Evolutionary conservation across 2,797 vertebrate genomes (phyloP).

Genomic region (Rhinoraja longicauda): DNA sequence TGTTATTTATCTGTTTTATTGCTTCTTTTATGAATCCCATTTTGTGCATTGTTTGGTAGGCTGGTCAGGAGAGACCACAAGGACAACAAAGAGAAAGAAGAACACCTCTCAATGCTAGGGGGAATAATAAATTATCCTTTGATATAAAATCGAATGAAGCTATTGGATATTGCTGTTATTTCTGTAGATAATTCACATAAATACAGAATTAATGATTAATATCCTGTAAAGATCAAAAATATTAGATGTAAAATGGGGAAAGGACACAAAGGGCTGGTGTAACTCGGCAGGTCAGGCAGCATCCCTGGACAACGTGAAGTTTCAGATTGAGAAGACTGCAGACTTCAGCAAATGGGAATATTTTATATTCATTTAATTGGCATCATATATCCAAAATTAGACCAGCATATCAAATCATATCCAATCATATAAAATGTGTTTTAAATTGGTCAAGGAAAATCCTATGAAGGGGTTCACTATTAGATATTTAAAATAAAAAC

Average conservation of each 20-base stretch:
- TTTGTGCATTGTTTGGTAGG: conserved; percentile 48
- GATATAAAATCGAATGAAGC: not conserved
- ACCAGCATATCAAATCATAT: not conserved
- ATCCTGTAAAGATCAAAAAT: not conserved
- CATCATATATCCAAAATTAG: not conserved
- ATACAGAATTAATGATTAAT: no score
- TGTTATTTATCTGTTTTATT: conserved; percentile 75
- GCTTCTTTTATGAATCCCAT: conserved; percentile 49
- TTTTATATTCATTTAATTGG: not conserved
- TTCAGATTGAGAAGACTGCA: no score
- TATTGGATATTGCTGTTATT: not conserved
- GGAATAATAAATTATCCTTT: conserved; percentile 3
- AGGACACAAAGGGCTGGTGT: no score
- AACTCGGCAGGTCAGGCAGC: no score
- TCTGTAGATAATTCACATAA: not conserved
- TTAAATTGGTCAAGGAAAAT: not conserved
- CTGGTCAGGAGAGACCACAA: conserved; percentile 43
- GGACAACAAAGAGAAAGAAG: conserved; percentile 22
- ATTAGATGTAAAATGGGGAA: not conserved
- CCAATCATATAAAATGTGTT: not conserved
- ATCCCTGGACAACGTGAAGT: no score
- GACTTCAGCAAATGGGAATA: not conserved
- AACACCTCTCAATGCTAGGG: not conserved
- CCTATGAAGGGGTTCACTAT: not conserved
- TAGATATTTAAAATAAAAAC: not conserved